Percentiles rank a stretch among this genome's conserved stretches.
These are phyloP conservation scores for Dyspetes luteomarginatus DNA, from an alignment of 2,888 invertebrate genomes.

Conservation along the genomic window DNA sequence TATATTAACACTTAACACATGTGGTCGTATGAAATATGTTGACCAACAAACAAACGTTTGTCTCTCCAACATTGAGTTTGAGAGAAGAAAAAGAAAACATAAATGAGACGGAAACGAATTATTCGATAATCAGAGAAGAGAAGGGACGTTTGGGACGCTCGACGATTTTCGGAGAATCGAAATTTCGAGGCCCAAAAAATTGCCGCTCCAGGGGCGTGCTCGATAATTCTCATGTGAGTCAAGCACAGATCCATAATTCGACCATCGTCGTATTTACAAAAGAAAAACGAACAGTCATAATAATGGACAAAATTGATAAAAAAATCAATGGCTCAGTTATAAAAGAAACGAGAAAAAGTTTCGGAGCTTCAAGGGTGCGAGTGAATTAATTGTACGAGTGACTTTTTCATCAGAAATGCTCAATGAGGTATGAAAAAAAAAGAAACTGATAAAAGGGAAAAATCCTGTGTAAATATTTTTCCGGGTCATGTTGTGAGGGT, in stretches of 20 bases:
- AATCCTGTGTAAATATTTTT: slow-evolving; percentile 53
- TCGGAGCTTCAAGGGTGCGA: not conserved
- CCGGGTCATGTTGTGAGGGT: slow-evolving; percentile 1
- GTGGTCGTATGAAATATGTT: no score
- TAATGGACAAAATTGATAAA: not conserved
- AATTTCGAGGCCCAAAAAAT: not conserved
- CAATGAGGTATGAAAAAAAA: not conserved
- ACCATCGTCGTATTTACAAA: not conserved
- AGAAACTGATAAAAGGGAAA: not conserved
- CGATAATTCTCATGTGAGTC: not conserved
- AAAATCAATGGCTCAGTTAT: not conserved
- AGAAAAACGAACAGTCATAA: not conserved
- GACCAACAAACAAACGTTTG: no score
- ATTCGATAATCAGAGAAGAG: not conserved
- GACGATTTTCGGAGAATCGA: not conserved
- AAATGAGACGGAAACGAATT: no score
- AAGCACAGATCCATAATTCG: slow-evolving; percentile 1
- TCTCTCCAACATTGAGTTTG: no score
- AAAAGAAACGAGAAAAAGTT: not conserved
- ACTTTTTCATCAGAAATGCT: not conserved
- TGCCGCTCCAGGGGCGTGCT: no score
- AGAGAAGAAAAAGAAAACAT: no score
- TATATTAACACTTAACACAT: no score
- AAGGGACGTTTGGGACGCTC: not conserved
- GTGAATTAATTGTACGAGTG: slow-evolving; percentile 7